Percentiles rank a stretch among this genome's conserved stretches.
phyloP scores from a whole-genome alignment of 2,113 vertebrate species.

The Gyps fulvus region DNA sequence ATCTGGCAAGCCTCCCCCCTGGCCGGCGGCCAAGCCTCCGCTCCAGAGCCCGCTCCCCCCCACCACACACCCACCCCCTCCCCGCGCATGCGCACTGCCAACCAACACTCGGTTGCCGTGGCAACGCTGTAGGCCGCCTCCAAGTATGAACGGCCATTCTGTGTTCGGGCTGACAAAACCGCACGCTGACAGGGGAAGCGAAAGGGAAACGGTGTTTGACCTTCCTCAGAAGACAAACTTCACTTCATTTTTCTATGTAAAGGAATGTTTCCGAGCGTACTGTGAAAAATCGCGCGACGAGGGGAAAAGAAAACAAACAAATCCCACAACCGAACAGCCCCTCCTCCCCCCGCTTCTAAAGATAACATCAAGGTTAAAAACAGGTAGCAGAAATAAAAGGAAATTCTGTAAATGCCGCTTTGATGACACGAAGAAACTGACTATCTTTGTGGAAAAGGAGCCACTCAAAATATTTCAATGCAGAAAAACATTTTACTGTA shows the following conservation, averaged over 20 bases:
- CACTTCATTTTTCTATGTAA: background rate
- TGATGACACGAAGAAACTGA: background rate
- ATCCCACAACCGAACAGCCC: too few species aligned
- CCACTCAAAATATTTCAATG: background rate
- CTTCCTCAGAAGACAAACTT: background rate
- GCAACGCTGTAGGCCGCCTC: constrained; percentile 80
- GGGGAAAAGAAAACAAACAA: background rate
- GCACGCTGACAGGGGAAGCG: constrained; percentile 41
- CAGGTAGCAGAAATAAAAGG: background rate
- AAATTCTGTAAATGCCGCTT: background rate
- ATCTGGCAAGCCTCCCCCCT: constrained; percentile 77
- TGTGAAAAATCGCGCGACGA: background rate
- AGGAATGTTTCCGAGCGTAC: background rate
- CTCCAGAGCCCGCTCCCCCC: background rate
- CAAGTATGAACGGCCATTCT: constrained; percentile 78
- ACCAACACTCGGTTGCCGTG: constrained; percentile 77
- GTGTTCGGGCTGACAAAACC: constrained; percentile 52
- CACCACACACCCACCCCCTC: background rate
- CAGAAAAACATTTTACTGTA: background rate
- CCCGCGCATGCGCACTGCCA: constrained; percentile 67
- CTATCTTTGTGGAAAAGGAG: background rate
- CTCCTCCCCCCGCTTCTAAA: background rate
- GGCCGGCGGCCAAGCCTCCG: constrained; percentile 81
- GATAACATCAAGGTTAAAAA: background rate
- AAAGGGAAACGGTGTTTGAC: background rate